phyloP scores from a whole-genome alignment of 2,113 vertebrate genomes.

The Ophthalmolycus amberensis region DNA sequence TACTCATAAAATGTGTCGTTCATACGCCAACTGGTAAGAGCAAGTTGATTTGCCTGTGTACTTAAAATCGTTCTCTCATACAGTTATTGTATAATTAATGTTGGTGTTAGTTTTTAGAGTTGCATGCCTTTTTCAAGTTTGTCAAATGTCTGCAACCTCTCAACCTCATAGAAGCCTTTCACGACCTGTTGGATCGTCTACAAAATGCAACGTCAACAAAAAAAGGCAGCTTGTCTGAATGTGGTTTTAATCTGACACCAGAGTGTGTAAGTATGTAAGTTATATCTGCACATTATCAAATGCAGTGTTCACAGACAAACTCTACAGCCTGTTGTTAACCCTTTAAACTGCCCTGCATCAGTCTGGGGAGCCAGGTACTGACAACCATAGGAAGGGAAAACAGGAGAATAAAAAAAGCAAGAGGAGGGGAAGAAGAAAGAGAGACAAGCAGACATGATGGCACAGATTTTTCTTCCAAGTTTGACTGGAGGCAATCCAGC shows the following conservation, averaged over 20 bases:
- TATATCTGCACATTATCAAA: not conserved
- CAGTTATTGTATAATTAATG: no score
- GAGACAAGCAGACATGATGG: slow-evolving; percentile 51
- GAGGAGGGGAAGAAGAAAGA: slow-evolving; percentile 16
- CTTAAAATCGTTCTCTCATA: no score
- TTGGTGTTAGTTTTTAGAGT: no score
- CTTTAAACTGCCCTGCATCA: not conserved
- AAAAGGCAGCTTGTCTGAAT: not conserved
- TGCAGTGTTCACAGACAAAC: not conserved
- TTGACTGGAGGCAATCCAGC: slow-evolving; percentile 89
- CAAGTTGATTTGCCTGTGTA: no score
- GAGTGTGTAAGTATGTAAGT: not conserved
- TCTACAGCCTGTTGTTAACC: not conserved
- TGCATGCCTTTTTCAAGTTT: not conserved
- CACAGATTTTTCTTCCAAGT: slow-evolving; percentile 66
- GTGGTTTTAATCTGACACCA: not conserved
- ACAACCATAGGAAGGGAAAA: slow-evolving; percentile 71
- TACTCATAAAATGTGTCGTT: no score
- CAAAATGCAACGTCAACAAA: not conserved
- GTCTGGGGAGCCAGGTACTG: slow-evolving; percentile 81
- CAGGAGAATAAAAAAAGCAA: slow-evolving; percentile 12
- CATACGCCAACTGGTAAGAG: no score
- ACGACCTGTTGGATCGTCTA: not conserved
- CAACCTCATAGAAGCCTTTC: not conserved
- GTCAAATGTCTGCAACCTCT: not conserved